These are phyloP conservation scores for Agrochola litura DNA, from an alignment of 2,888 invertebrate genomes.

Conservation along the genomic window DNA sequence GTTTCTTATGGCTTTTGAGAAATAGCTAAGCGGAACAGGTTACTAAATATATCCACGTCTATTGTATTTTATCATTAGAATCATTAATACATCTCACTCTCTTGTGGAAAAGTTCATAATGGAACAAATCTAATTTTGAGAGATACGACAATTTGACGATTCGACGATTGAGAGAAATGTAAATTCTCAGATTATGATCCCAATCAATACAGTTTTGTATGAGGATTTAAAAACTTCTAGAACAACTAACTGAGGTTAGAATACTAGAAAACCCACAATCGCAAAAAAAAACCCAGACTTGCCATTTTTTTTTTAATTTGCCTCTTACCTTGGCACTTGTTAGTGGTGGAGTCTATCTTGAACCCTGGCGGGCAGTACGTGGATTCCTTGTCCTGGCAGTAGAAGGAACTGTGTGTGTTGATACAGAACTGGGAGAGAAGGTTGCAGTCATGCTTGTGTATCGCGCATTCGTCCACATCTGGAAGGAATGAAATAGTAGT, in stretches of 20 bases:
- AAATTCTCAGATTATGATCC: not conserved
- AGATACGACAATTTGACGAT: too few species aligned
- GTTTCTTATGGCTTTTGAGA: too few species aligned
- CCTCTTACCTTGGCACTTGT: conserved; percentile 90
- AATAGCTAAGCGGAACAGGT: too few species aligned
- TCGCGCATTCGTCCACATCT: conserved; percentile 94
- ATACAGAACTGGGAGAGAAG: conserved; percentile 92
- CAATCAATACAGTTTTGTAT: not conserved
- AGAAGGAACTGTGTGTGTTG: conserved; percentile 93
- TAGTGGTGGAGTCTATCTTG: conserved; percentile 87
- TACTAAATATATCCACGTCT: too few species aligned
- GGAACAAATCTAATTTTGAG: too few species aligned
- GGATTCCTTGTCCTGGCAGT: conserved; percentile 91
- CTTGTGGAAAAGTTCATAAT: too few species aligned
- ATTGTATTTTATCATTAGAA: too few species aligned
- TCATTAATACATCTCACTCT: too few species aligned
- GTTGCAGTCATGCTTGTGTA: conserved; percentile 92
- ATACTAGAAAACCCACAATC: not conserved
- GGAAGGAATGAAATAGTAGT: conserved; percentile 19
- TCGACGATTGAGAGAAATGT: too few species aligned
- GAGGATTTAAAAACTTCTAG: not conserved
- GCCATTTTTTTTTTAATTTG: too few species aligned
- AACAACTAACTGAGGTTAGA: not conserved
- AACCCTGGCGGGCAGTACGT: conserved; percentile 92
- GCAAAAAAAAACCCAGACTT: not conserved